Evolutionary conservation across 2,888 invertebrate genomes (phyloP), one percentile per base, ranked within the genome.

Genomic region (Melanotus villosus): DNA sequence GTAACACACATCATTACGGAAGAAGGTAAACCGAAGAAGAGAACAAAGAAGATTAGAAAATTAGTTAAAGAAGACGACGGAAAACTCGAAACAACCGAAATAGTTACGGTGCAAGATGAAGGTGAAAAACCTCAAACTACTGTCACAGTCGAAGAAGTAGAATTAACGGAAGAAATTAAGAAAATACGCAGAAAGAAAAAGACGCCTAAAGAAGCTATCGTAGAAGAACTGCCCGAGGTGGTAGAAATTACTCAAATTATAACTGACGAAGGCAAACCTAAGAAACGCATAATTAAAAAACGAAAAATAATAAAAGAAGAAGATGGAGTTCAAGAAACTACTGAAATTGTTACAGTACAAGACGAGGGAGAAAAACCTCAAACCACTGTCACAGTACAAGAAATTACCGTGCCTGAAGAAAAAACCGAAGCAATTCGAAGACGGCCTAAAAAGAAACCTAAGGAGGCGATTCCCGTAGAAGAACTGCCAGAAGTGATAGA

Each of bases 321-420:
- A 72, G 85, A 82, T 58, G 84, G 81, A 74, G 80, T 85, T 43
- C 16, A 66, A 59, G 86, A 86, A 73, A 75, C 83, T 2, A 87
- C 85, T 0, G 84, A 86, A 81, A 86, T 87, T 57, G 79, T 83
- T 56, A 86, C 86, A 21, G 80, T 86, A 38, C 83, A 84, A 76
- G 81, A 85, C 76, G 86, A 86, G 65, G 84, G 83, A 10, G 79
- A 82, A 62, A 79, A 84, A 65, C 87, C 87, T 0, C 30, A 56
- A 47, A 70, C 67, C 9, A 68, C 58, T 7, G 74, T 72, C 21
- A 71, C 70, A 52, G 32, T 64, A 7, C 43, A 68, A 38, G 57
- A 63, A 68, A 23, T 70, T 9, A 12, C 30, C 10, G 5, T 12
- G 26, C 65, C 70, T 10, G 69, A 69, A 56, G 56, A 56, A 10